Percentiles rank a stretch among this genome's conserved stretches.
These are phyloP conservation scores for Mystacornis crossleyi DNA, from an alignment of 2,113 vertebrate genomes.

Conservation along the genomic window DNA sequence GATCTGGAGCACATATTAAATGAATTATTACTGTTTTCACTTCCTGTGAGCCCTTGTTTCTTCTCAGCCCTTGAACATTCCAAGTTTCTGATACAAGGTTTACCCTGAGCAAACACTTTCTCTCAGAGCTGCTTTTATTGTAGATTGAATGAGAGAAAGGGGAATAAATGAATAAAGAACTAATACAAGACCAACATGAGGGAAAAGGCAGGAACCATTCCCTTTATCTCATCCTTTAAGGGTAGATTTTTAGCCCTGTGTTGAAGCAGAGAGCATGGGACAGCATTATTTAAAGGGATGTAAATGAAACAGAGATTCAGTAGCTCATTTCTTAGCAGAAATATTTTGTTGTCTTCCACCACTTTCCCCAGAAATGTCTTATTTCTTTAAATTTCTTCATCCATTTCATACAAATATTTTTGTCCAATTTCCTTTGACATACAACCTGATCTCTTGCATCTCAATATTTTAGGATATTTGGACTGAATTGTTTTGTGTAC, in stretches of 20 bases:
- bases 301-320: not conserved
- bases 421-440: not conserved
- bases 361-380: not conserved
- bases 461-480: not conserved
- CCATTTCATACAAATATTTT: not conserved
- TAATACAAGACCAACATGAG: not conserved
- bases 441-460: not conserved
- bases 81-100: not conserved
- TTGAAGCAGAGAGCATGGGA: not conserved
- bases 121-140: not conserved
- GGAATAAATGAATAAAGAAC: not conserved
- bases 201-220: not conserved
- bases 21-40: conserved; percentile 35
- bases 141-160: not conserved
- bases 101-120: conserved; percentile 11
- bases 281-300: not conserved
- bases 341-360: not conserved
- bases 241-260: not conserved
- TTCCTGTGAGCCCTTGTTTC: not conserved
- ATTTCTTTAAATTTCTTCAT: not conserved
- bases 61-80: not conserved
- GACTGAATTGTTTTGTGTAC: not conserved
- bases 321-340: not conserved
- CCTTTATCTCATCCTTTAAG: not conserved
- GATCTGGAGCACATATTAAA: not conserved